Evolutionary conservation across 2,797 vertebrate species (phyloP), one percentile per base, ranked within the genome.

Genomic region (Dermochelys coriacea): DNA sequence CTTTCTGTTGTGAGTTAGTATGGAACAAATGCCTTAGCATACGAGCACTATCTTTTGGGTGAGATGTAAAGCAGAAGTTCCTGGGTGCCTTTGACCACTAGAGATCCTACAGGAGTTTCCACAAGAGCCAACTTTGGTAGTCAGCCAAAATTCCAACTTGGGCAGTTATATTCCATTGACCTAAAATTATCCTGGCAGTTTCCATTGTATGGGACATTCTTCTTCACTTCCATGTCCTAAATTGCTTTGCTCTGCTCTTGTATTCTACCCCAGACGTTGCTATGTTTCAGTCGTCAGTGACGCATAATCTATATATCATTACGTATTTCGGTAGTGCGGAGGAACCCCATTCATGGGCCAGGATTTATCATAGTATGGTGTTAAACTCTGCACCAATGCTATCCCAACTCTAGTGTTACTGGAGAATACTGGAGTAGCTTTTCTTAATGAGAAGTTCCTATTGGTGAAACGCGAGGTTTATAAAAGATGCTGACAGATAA

Each of bases 11-110:
- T 3, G 37, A 84, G 41, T 88, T 91, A 87, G 50, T 81, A 1
- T 4, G n/a, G 95, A 94, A 47, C 90, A 94, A 95, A 86, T 15
- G 47, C 71, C 82, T 96, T 25, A 7, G 74, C 45, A 16, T 49
- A 29, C 9, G 68, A 23, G 15, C 87, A 1, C 89, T 82, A 78
- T 88, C 64, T 96, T 64, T 89, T 85, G 89, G 82, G 50, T 77
- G 77, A 3, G 0, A 77, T 91, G 59, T 47, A 82, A 78, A 95
- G 75, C 49, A 47, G 85, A 91, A 50, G 71, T 34, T 92, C 71
- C 85, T 54, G 91, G 84, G 82, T 93, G 81, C 29, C 41, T 80
- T 94, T 82, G 94, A 87, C 90, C 84, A 1, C 37, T 52, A 15
- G 55, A 57, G 91, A 55, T 54, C 2, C 1, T 84, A 88, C 84